Evolutionary conservation across 2,888 invertebrate species (phyloP).

Genomic region (Nasonovia ribisnigri): DNA sequence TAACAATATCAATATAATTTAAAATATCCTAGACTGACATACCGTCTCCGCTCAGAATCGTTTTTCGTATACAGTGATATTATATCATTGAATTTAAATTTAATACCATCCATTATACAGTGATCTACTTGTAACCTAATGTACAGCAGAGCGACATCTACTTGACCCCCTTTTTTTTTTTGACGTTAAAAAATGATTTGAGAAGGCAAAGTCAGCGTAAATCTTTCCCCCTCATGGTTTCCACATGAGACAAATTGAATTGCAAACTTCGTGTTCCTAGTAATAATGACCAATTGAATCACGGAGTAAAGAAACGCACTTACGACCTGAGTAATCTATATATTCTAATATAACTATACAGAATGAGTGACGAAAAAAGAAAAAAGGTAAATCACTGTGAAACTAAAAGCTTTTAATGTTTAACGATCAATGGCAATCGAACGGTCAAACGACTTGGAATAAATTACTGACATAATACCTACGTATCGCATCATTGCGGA

Average conservation of each 20-base stretch:
- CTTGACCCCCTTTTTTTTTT: neutral
- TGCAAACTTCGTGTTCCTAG: neutral
- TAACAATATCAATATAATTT: too few relatives aligned
- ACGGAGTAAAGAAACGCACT: neutral
- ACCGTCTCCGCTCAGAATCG: too few relatives aligned
- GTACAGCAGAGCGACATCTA: too few relatives aligned
- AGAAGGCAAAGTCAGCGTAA: neutral
- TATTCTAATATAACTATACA: neutral
- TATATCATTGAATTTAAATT: too few relatives aligned
- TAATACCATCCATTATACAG: too few relatives aligned
- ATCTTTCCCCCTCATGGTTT: rapidly evolving
- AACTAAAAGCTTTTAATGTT: conserved; percentile 56
- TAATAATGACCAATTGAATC: neutral
- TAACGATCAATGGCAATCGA: conserved; percentile 52
- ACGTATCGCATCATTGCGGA: neutral
- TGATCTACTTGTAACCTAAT: too few relatives aligned
- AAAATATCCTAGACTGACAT: too few relatives aligned
- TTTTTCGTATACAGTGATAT: too few relatives aligned
- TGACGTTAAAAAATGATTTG: neutral
- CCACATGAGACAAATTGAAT: neutral
- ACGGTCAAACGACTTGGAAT: conserved; percentile 55
- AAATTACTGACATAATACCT: neutral
- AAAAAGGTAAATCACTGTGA: neutral
- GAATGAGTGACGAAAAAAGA: neutral
- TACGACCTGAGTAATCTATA: neutral